Conservation (phyloP, 2,797 vertebrate genomes). For the Sebastes nivosus region DNA sequence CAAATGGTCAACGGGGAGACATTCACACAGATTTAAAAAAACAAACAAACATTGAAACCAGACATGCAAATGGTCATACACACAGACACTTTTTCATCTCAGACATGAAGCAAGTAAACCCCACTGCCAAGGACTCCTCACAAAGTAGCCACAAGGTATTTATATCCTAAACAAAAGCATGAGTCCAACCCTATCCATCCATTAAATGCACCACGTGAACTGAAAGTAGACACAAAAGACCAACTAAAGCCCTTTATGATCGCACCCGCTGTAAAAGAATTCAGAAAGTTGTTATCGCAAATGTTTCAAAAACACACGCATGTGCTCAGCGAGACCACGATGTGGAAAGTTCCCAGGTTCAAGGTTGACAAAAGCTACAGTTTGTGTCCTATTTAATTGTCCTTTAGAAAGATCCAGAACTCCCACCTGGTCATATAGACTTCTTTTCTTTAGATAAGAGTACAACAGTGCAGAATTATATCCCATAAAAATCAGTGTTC, state of each 20-base stretch:
- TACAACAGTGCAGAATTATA: neutral
- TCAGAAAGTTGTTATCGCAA: neutral
- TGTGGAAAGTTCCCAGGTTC: neutral
- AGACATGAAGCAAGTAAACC: neutral
- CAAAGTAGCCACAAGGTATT: neutral
- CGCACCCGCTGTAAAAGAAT: neutral
- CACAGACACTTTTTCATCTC: neutral
- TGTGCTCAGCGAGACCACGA: neutral
- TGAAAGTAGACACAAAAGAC: neutral
- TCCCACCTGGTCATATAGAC: neutral
- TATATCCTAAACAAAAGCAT: neutral
- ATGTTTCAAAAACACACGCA: neutral
- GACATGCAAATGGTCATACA: slow-evolving; percentile 20
- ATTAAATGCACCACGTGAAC: neutral
- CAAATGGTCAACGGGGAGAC: neutral
- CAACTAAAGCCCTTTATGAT: neutral
- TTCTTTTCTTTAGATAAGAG: neutral
- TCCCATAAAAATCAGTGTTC: neutral
- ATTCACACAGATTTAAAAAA: neutral
- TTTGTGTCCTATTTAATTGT: neutral
- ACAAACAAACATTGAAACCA: slow-evolving; percentile 2
- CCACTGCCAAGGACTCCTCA: neutral
- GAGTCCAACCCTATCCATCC: neutral
- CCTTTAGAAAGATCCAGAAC: neutral
- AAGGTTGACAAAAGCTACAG: neutral